A percentile compares a stretch with the other conserved stretches of the same genome.
Evolutionary conservation across 2,797 vertebrate genomes (phyloP).

Genomic region (Sebastes matsubarae): DNA sequence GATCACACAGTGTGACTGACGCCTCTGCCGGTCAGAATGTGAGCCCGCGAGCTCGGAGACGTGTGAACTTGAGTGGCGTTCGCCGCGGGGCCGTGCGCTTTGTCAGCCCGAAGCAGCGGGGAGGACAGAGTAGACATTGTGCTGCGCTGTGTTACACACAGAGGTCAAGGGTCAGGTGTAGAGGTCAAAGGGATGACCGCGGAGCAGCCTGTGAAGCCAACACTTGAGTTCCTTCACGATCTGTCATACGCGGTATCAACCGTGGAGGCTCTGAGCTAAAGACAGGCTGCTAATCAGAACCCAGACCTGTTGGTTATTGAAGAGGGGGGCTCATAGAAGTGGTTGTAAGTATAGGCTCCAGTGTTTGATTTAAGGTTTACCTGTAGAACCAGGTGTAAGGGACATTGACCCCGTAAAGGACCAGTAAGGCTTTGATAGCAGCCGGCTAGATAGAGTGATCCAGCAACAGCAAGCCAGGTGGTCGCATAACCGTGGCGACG

Average conservation of each 20-base stretch:
- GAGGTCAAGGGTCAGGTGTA: constrained; percentile 67
- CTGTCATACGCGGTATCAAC: constrained; percentile 46
- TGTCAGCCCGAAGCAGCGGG: constrained; percentile 38
- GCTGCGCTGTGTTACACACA: constrained; percentile 61
- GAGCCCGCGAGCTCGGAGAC: background rate
- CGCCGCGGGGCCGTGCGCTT: background rate
- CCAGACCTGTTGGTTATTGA: background rate
- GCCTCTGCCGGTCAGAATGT: background rate
- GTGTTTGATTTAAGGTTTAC: background rate
- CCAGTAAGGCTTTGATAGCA: background rate
- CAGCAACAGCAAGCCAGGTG: constrained; percentile 39
- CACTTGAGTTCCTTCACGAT: constrained; percentile 71
- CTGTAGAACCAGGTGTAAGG: background rate
- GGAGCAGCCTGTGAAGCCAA: constrained; percentile 52
- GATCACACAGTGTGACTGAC: background rate
- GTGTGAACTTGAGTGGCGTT: constrained; percentile 70
- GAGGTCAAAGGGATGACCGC: constrained; percentile 70
- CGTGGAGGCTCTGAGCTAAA: background rate
- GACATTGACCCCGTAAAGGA: background rate
- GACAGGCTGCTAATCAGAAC: constrained; percentile 5
- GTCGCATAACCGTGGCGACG: constrained; percentile 1
- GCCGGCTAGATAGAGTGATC: background rate
- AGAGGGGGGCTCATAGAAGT: background rate
- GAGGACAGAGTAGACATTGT: constrained; percentile 63
- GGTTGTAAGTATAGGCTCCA: background rate